Evolutionary conservation across 1,140 invertebrate species (phyloP).

Genomic region (Stratiolaelaps scimitus): DNA sequence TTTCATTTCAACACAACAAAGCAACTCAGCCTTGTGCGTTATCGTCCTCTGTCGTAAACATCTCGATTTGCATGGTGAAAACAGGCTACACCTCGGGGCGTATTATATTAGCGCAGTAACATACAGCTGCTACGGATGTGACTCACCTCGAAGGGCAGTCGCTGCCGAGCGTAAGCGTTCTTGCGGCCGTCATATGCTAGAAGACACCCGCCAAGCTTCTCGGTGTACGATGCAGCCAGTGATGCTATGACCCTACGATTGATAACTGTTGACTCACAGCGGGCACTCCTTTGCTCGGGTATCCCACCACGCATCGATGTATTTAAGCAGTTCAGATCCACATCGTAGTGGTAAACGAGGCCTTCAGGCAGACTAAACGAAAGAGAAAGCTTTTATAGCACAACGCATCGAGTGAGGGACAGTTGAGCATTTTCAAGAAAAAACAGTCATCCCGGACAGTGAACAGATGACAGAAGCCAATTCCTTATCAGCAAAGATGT

Average conservation of each 20-base stretch:
- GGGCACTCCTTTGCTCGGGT: background rate
- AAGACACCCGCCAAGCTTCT: background rate
- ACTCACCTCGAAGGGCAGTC: background rate
- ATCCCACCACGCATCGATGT: background rate
- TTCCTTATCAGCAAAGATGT: too few species aligned
- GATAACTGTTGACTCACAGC: background rate
- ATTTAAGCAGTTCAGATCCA: background rate
- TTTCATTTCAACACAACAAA: background rate
- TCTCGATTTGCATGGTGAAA: too few species aligned
- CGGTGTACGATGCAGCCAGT: background rate
- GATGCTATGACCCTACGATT: conserved; percentile 2
- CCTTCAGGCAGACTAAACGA: background rate
- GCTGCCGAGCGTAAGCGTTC: background rate
- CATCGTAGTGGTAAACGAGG: background rate
- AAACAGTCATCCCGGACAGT: too few species aligned
- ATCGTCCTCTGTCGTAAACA: background rate
- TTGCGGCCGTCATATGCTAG: conserved; percentile 10
- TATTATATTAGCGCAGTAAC: too few species aligned
- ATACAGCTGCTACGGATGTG: background rate
- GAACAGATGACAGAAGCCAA: too few species aligned
- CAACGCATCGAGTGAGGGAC: too few species aligned
- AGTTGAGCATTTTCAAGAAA: too few species aligned
- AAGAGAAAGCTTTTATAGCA: background rate
- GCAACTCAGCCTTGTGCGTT: background rate
- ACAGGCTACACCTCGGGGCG: too few species aligned